Base-by-base conservation (phyloP, 2,797 vertebrate genomes). In the Rhinella marina region DNA sequence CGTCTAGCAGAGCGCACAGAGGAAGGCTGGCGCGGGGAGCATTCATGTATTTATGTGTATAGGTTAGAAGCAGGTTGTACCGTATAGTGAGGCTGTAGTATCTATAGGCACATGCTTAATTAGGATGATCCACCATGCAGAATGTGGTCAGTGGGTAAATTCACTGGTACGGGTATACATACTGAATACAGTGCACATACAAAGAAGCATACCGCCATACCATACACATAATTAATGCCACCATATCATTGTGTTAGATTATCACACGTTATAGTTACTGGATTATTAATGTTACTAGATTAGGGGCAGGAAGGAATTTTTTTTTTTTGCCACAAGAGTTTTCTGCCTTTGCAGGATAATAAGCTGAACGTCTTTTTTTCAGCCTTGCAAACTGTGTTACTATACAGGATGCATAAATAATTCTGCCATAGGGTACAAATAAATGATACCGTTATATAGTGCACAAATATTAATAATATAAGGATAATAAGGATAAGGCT, bases 1-100 rank as follows among this genome's bases (percentile, higher is more conserved):
- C 29, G 88, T 88, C 88, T 88, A 86, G 83, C 25, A 54, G n/a
- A 29, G 52, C 59, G 50, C 32, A 80, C 16, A 21, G 73, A 88
- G 27, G 54, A 3, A 79, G 81, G n/a, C 61, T 12, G 66, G 32
- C 2, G 50, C 57, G 12, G 17, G 21, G 83, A 59, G 48, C 10
- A 19, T 19, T 77, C 72, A 75, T 84, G 29, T 64, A n/a, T 64
- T 48, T 48, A 48, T 23, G 19, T n/a, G 2, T 23, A 81, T 19
- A 14, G n/a, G 7, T 25, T 41, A 41, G 1, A 41, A 59, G 23
- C 21, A n/a, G 23, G 23, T 21, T 56, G 52, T n/a, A 79, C 16
- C 16, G 7, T 56, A 56, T 78, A 78, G 25, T 27, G 3, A 41
- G 6, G 6, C 68, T 29, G 21, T 23, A 12, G 19, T 11, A 7